Evolutionary conservation across 2,113 vertebrate species (phyloP), one percentile per base, ranked within the genome.

Genomic region (Campylorhamphus procurvoides): DNA sequence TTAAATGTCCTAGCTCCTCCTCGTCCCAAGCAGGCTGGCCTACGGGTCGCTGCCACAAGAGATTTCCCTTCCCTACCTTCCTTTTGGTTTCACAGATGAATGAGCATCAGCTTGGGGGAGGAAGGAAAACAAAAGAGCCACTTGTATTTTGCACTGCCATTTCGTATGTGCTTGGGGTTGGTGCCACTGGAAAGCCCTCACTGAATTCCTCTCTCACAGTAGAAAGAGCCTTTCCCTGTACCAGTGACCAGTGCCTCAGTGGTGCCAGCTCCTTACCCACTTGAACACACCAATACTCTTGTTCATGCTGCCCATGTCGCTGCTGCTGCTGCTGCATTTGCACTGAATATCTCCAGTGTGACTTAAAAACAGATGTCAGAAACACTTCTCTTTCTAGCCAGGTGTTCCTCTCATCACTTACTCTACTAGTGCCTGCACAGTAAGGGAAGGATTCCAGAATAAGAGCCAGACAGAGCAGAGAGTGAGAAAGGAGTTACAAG

Each of bases 331-430:
- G 44, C 66, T 37, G 49, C 8, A 1, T 31, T 37, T 33, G 9
- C 39, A 14, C 72, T 16, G 44, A 66, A 15, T 1, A 0, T 47
- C 63, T 53, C n/a, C 66, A 20, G 7, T 28, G 42, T 39, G 46
- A 52, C 64, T 66, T 85, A n/a, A 77, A 74, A 82, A 67, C 35
- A 83, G 39, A 81, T 88, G 82, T 83, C 60, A 86, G 28, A 84
- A 93, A 18, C 31, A 18, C 23, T 66, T 87, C 39, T 53, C 27
- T 78, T 81, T 56, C 35, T 59, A 60, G 59, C 50, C 90, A 95
- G 82, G 47, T 88, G 72, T 94, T 77, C 52, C 25, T 84, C 91
- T 87, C 56, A 37, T 81, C 85, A 64, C 72, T 92, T 84, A n/a
- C 60, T 90, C 16, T 78, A n/a, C 11, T 83, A 86, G 22, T 49